Base-by-base conservation (phyloP, 2,888 invertebrate genomes). In the Pristionchus entomophagus region DNA sequence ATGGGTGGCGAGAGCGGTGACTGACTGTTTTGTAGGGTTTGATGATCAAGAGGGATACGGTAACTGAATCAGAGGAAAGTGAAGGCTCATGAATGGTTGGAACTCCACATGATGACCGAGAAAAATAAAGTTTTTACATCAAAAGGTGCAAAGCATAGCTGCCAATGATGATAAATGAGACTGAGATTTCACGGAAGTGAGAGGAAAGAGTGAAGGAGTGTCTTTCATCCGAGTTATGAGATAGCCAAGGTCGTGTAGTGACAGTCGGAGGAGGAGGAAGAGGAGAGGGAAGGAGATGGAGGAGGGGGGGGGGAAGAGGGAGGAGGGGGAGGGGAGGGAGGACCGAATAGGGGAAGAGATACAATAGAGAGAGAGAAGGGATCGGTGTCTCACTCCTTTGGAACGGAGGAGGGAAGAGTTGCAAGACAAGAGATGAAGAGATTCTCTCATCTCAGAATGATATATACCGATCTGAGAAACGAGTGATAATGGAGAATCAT, bases 171-270 rank as follows among this genome's bases (percentile, higher is more conserved):
- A n/a, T n/a, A 56, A 8, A 17, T 14, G 22, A 56, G n/a, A 56
- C 5, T 56, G 12, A 17, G 5, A 17, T n/a, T n/a, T n/a, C n/a
- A n/a, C 10, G 17, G 14, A 56, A 14, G 45, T 45, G 6, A 6
- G 14, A 14, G 45, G 45, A 45, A 45, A 45, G 45, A 45, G 45
- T 10, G 8, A 14, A 45, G 45, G 45, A n/a, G 56, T 19, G 35
- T 65, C 35, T 35, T 65, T 35, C 12, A 29, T 35, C 35, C 65
- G 62, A 17, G 38, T 0, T 69, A 41, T 69, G 35, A 35, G 65
- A 4, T 14, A 65, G 65, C 65, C 65, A 65, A 65, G 65, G 65
- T 22, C 73, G 41, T 45, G 73, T 73, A 73, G 73, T 73, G 73
- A 73, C 73, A 73, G 41, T 41, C 69, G 1, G 38, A 32, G 19